These are phyloP conservation scores for Drosophila borborema DNA, from an alignment of 2,888 invertebrate genomes.

Conservation along the genomic window DNA sequence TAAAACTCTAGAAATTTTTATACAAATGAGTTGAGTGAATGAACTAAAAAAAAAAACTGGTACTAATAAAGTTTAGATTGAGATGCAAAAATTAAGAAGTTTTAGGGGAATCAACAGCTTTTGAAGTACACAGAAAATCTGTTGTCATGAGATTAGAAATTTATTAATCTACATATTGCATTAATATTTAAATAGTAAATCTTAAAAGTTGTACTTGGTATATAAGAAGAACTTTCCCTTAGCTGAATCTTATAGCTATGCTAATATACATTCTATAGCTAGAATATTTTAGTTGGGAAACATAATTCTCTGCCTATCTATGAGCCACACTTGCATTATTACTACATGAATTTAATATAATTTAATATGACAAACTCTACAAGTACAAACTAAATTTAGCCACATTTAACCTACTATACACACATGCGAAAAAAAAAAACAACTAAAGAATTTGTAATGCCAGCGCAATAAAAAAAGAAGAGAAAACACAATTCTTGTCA, in stretches of 20 bases:
- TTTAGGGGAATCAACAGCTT: neutral
- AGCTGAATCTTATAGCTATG: too few species aligned
- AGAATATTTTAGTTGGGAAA: too few species aligned
- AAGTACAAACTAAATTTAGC: neutral
- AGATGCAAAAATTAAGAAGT: neutral
- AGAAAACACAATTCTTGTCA: slow-evolving; percentile 32
- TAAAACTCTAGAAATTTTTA: neutral
- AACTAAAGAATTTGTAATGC: neutral
- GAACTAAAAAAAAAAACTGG: neutral
- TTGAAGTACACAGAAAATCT: neutral
- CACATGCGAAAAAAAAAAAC: neutral
- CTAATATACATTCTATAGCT: too few species aligned
- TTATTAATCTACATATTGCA: neutral
- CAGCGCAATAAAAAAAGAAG: slow-evolving; percentile 2
- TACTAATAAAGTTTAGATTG: neutral
- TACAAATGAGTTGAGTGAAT: neutral
- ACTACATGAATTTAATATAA: neutral
- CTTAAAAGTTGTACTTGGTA: neutral
- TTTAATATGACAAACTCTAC: neutral
- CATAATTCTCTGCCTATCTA: neutral
- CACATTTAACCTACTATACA: neutral
- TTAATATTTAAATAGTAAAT: neutral
- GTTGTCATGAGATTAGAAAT: neutral
- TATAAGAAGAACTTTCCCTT: neutral
- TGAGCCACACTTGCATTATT: too few species aligned